These are phyloP conservation scores for Leguminivora glycinivorella DNA, from an alignment of 1,140 invertebrate species.

Conservation along the genomic window DNA sequence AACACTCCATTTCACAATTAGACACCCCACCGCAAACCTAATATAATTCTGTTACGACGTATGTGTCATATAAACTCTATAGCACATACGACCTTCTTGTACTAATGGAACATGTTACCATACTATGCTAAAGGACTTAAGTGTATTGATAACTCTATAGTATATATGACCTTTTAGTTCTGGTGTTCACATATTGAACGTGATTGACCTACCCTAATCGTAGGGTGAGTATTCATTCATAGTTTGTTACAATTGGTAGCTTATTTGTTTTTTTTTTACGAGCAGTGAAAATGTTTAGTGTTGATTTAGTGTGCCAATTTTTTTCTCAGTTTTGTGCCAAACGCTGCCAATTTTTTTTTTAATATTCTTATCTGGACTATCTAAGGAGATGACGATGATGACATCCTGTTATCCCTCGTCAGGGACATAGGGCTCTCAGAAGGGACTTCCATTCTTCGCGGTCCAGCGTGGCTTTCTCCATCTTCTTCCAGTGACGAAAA, in stretches of 20 bases:
- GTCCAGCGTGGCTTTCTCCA: no score
- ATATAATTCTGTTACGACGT: not conserved
- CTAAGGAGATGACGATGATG: no score
- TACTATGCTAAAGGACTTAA: not conserved
- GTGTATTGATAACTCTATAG: not conserved
- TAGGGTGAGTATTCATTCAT: constrained; percentile 6
- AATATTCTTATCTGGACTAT: no score
- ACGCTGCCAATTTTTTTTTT: no score
- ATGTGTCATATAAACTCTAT: not conserved
- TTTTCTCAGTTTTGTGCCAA: no score
- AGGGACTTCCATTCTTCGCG: no score
- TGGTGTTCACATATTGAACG: not conserved
- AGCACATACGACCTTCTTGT: not conserved
- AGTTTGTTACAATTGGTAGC: not conserved
- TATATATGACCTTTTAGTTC: not conserved
- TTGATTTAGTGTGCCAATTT: no score
- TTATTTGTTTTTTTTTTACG: not conserved
- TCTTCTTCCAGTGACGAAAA: no score
- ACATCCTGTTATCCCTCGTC: no score
- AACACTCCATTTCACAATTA: constrained; percentile 1
- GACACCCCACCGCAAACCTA: not conserved
- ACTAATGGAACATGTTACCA: not conserved
- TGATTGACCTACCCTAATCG: not conserved
- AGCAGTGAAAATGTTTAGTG: no score
- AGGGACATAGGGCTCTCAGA: no score